Conservation (phyloP, 2,888 invertebrate genomes). For the Platypus cylindrus region DNA sequence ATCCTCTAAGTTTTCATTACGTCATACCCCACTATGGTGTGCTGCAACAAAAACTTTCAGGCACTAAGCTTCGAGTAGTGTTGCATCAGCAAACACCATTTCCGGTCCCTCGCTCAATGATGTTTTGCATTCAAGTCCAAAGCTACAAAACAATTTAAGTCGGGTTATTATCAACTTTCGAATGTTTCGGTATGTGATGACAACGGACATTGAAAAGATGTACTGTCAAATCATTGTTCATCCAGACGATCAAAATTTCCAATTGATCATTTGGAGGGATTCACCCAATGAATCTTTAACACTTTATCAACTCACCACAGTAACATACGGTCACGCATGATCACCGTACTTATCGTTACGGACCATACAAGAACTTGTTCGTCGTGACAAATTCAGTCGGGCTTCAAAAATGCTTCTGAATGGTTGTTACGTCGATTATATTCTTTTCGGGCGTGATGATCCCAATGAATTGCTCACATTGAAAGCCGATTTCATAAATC, state of each 20-base stretch:
- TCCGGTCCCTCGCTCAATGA: conserved; percentile 2
- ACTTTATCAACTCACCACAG: no score
- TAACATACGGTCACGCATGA: no score
- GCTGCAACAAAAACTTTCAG: conserved; percentile 1
- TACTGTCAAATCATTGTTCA: conserved; percentile 5
- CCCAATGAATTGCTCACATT: no score
- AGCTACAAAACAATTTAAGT: not conserved
- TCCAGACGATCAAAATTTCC: conserved; percentile 1
- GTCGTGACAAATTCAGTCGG: no score
- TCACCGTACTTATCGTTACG: no score
- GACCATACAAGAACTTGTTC: no score
- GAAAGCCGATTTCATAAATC: no score
- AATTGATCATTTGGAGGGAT: conserved; percentile 6
- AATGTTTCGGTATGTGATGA: conserved; percentile 2
- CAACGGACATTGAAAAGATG: conserved; percentile 7
- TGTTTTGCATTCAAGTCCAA: conserved; percentile 2
- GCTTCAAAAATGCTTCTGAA: no score
- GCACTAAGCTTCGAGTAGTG: conserved; percentile 3
- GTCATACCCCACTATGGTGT: conserved; percentile 5
- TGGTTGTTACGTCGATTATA: no score
- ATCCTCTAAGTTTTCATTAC: not conserved
- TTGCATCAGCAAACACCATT: conserved; percentile 1
- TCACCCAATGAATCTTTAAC: no score
- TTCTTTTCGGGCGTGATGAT: no score
- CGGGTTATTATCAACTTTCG: conserved; percentile 3